Evolutionary conservation across 2,113 vertebrate species (phyloP).

Genomic region (Zingel zingel): DNA sequence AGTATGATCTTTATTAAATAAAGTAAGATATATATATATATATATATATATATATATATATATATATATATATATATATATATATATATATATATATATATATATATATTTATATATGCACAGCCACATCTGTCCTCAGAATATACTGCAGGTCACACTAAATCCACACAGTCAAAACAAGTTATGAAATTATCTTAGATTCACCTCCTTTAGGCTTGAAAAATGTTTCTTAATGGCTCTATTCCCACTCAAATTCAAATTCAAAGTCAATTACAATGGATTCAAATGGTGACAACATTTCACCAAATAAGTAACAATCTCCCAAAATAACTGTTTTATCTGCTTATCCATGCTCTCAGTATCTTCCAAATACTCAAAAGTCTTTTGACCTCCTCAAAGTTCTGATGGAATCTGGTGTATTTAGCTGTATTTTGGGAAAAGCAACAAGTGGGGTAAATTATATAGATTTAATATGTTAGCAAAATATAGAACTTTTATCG

Average conservation of each 20-base stretch:
- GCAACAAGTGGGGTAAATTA: not conserved
- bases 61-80: not conserved
- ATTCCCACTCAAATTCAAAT: not conserved
- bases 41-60: not conserved
- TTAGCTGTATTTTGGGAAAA: not conserved
- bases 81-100: not conserved
- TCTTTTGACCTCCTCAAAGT: not conserved
- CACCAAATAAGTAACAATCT: not conserved
- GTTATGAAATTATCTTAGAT: not conserved
- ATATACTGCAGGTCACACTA: not conserved
- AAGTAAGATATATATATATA: constrained; percentile 25
- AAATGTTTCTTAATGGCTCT: not conserved
- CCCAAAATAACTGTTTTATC: not conserved
- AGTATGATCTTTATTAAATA: constrained; percentile 72
- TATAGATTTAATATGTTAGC: not conserved
- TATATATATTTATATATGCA: constrained; percentile 3
- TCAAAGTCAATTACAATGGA: too few species aligned
- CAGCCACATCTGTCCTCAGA: not conserved
- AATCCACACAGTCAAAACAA: constrained; percentile 12
- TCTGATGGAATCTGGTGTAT: not conserved
- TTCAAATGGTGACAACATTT: not conserved
- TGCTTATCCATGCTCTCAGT: not conserved
- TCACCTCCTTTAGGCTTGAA: not conserved
- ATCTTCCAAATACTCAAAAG: not conserved
- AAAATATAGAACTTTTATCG: not conserved